Evolutionary conservation across 2,797 vertebrate species (phyloP).

Genomic region (Gila robusta): DNA sequence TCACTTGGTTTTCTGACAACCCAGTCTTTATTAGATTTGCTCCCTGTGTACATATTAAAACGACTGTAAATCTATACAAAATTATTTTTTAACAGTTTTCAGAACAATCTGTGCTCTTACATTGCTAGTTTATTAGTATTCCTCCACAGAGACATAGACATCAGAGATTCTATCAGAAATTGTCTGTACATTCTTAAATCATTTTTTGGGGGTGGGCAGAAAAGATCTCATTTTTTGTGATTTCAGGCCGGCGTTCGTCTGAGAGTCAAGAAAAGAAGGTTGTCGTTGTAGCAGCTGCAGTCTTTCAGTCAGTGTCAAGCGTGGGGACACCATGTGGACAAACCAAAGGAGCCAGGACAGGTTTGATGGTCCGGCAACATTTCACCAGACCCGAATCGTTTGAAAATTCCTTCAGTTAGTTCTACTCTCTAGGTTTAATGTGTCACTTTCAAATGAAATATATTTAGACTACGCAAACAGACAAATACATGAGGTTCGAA

Average conservation of each 20-base stretch:
- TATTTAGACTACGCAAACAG: slow-evolving; percentile 14
- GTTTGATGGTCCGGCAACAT: not conserved
- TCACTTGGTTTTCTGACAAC: slow-evolving; percentile 57
- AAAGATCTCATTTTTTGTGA: slow-evolving; percentile 37
- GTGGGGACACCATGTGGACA: slow-evolving; percentile 39
- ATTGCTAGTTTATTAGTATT: slow-evolving; percentile 61
- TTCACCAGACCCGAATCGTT: not conserved
- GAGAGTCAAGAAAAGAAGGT: slow-evolving; percentile 40
- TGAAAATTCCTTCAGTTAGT: slow-evolving; percentile 34
- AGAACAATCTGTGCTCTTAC: slow-evolving; percentile 48
- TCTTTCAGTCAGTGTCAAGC: slow-evolving; percentile 1
- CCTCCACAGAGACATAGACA: slow-evolving; percentile 48
- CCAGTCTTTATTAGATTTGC: slow-evolving; percentile 68
- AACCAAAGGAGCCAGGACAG: slow-evolving; percentile 7
- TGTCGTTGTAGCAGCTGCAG: slow-evolving; percentile 38
- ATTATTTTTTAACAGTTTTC: slow-evolving; percentile 52
- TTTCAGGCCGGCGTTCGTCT: slow-evolving; percentile 31
- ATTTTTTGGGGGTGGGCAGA: slow-evolving; percentile 19
- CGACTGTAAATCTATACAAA: slow-evolving; percentile 63
- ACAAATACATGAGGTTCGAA: not conserved
- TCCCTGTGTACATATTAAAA: slow-evolving; percentile 64
- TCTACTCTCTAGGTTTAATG: slow-evolving; percentile 41
- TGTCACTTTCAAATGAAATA: slow-evolving; percentile 29
- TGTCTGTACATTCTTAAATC: slow-evolving; percentile 59
- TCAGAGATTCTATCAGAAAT: slow-evolving; percentile 51